Percentiles rank a stretch among this genome's conserved stretches.
Evolutionary conservation across 2,113 vertebrate species (phyloP).

Genomic region (Calcarius ornatus): DNA sequence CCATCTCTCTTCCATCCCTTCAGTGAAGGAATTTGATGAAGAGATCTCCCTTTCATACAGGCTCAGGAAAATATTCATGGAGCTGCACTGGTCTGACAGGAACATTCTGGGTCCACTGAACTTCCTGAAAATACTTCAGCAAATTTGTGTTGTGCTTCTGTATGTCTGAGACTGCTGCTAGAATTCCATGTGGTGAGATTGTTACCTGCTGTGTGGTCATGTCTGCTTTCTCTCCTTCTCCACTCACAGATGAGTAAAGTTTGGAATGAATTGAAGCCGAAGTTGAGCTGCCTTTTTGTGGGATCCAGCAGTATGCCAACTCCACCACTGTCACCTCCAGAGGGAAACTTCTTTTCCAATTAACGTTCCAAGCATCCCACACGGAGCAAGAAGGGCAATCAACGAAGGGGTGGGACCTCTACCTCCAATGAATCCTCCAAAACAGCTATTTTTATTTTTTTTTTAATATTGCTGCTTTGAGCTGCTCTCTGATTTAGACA

Average conservation of each 20-base stretch:
- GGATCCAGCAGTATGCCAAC: constrained; percentile 72
- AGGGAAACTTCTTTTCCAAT: constrained; percentile 69
- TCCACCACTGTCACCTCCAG: constrained; percentile 69
- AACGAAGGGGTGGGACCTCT: constrained; percentile 11
- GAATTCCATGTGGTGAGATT: background rate
- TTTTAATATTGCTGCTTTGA: constrained; percentile 14
- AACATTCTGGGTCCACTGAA: background rate
- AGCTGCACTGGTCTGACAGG: background rate
- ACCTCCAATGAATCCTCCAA: constrained; percentile 34
- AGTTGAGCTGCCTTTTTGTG: constrained; percentile 86
- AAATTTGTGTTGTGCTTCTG: background rate
- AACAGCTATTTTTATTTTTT: constrained; percentile 7
- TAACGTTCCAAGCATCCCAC: constrained; percentile 32
- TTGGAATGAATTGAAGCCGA: constrained; percentile 92
- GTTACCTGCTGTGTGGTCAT: rapidly evolving
- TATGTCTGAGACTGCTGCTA: background rate
- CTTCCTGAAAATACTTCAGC: background rate
- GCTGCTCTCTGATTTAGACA: constrained; percentile 45
- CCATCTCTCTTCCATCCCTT: background rate
- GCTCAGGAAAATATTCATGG: background rate
- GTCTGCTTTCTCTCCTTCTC: background rate
- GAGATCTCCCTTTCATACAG: background rate
- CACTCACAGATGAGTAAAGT: constrained; percentile 89
- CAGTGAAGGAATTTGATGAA: background rate
- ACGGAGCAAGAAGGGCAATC: constrained; percentile 29